Evolutionary conservation across 2,797 vertebrate species (phyloP), one percentile per base, ranked within the genome.

Genomic region (Spinus olivaceus): DNA sequence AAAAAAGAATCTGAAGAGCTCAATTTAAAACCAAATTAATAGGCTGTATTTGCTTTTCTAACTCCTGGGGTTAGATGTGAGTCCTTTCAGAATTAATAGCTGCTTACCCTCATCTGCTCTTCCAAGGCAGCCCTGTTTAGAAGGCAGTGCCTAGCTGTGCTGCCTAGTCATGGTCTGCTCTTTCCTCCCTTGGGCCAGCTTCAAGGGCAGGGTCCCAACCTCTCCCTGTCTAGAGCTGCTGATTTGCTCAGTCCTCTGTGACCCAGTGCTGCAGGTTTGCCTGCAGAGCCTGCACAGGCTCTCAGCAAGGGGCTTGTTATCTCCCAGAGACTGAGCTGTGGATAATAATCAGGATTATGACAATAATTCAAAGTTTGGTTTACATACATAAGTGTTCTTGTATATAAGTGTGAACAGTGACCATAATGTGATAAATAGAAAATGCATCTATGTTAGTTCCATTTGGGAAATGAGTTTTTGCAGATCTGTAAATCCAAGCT

Each of bases 41-140:
- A 33, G 73, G 21, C 14, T 47, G 6, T 28, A 28, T 28, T 39
- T 93, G 53, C 14, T 22, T 84, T 39, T 71, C 56, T 27, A 8
- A n/a, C 41, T 67, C 6, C 2, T n/a, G 50, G 51, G 23, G 22
- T 73, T 35, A 44, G 60, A 24, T 56, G 22, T 4, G n/a, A 47
- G 32, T 51, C 41, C 44, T 64, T 72, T 56, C 39, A 59, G 61
- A 63, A 22, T 12, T 25, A 82, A 30, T 42, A 73, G 51, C 53
- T 81, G 72, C 69, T 70, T 88, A 16, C 30, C 46, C 53, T 81
- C 0, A 0, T 12, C 61, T 0, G 0, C 8, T 42, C 47, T 33
- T 53, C 37, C 49, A 21, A 69, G 25, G 51, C 64, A 47, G 53
- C 56, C 42, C 46, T 77, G 6, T 49, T 80, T 53, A n/a, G 69